phyloP scores from a whole-genome alignment of 2,888 invertebrate species.

The Brenthis ino region DNA sequence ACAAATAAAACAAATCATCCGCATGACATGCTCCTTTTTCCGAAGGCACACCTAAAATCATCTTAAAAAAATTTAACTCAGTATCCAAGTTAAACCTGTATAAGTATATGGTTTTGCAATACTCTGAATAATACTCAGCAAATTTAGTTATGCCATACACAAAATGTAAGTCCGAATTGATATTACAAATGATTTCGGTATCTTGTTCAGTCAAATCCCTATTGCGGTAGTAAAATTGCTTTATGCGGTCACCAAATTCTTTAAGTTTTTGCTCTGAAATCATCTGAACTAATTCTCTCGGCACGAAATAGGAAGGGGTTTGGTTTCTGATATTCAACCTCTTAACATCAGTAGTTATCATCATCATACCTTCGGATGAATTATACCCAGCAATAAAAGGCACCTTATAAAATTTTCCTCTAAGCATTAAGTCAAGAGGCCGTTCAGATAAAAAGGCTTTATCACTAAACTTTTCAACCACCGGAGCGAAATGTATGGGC shows the following conservation, averaged over 20 bases:
- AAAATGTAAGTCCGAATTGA: constrained; percentile 44
- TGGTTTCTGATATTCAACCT: constrained; percentile 47
- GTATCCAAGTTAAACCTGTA: constrained; percentile 49
- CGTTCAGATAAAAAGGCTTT: constrained; percentile 49
- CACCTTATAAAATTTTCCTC: constrained; percentile 44
- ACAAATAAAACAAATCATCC: constrained; percentile 67
- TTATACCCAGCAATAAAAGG: constrained; percentile 53
- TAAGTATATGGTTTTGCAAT: constrained; percentile 41
- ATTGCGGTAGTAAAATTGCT: constrained; percentile 42
- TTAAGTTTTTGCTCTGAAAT: constrained; percentile 36
- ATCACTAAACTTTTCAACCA: constrained; percentile 51
- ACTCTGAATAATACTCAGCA: constrained; percentile 39
- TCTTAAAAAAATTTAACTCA: constrained; percentile 48
- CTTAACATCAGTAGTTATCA: constrained; percentile 38
- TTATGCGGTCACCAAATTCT: constrained; percentile 45
- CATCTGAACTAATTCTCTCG: constrained; percentile 46
- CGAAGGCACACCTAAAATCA: constrained; percentile 28
- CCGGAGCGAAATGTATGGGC: constrained; percentile 51
- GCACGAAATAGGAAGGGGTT: constrained; percentile 45
- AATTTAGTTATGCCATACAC: constrained; percentile 44
- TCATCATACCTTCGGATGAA: constrained; percentile 49
- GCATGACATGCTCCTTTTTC: constrained; percentile 61
- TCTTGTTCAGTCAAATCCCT: constrained; percentile 42
- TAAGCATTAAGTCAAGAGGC: constrained; percentile 45
- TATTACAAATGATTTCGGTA: constrained; percentile 30